Evolutionary conservation across 2,888 invertebrate genomes (phyloP), one percentile per base, ranked within the genome.

Genomic region (Druceiella hillmani): DNA sequence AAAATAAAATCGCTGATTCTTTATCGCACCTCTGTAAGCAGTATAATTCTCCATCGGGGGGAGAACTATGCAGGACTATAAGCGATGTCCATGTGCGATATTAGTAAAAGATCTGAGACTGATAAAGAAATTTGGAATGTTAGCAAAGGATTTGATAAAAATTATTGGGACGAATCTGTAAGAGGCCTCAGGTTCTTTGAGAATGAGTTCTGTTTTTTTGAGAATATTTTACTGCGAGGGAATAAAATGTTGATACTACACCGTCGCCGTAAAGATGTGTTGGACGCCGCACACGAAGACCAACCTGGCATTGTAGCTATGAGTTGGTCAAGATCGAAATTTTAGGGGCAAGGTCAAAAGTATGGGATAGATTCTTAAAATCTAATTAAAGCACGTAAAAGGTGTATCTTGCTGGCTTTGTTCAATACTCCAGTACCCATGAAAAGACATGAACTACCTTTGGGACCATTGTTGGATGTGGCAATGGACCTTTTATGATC

Each of bases 1-100:
- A 45, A 43, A 30, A 36, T 28, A 53, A 55, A 33, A 55, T 55
- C 24, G 52, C 51, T 2, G 52, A 54, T n/a, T n/a, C n/a, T n/a
- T n/a, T n/a, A n/a, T n/a, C n/a, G n/a, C n/a, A n/a, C n/a, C n/a
- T n/a, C n/a, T n/a, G n/a, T n/a, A n/a, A n/a, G 36, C 43, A 52
- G 13, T 36, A 52, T 11, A 26, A 10, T 26, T 3, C n/a, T 9
- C 4, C 10, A 4, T 26, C 26, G 12, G 26, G 3, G 4, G 26
- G 26, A 26, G 26, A 3, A 17, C 3, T 12, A 5, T 5, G 26
- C 26, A 10, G 4, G 26, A 4, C 26, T 12, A n/a, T 11, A 26
- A 9, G 10, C n/a, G n/a, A n/a, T n/a, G n/a, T n/a, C n/a, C 12
- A 5, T 26, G 9, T 11, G 26, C 4, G 26, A 26, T 3, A 26